phyloP scores from a whole-genome alignment of 2,888 invertebrate genomes.

The Cylloceria caligata region DNA sequence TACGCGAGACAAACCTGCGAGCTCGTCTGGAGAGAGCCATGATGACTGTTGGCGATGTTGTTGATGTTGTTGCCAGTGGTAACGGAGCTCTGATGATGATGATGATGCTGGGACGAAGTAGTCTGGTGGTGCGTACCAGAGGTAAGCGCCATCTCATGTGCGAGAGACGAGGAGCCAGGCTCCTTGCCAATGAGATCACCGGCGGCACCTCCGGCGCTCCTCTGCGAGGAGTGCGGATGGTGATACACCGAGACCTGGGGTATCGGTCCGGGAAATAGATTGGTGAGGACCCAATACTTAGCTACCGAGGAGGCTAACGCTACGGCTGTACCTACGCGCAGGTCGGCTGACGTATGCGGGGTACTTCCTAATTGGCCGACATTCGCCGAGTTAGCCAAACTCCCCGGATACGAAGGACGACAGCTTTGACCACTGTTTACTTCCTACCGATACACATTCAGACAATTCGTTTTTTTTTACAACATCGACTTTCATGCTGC shows the following conservation, averaged over 20 bases:
- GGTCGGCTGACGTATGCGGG: constrained; percentile 81
- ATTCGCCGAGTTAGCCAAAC: constrained; percentile 81
- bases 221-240: constrained; percentile 85
- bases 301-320: constrained; percentile 90
- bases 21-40: constrained; percentile 80
- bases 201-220: constrained; percentile 86
- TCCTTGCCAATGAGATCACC: constrained; percentile 79
- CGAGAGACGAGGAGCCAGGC: constrained; percentile 75
- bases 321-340: constrained; percentile 86
- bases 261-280: constrained; percentile 91
- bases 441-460: constrained; percentile 84
- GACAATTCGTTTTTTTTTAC: constrained; percentile 75
- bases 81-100: constrained; percentile 79
- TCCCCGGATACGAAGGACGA: constrained; percentile 82
- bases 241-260: constrained; percentile 91
- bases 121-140: constrained; percentile 80
- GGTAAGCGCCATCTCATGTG: constrained; percentile 82
- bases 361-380: constrained; percentile 82
- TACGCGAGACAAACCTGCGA: constrained; percentile 83
- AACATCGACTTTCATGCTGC: constrained; percentile 83
- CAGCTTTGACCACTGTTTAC: constrained; percentile 83
- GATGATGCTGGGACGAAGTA: constrained; percentile 75
- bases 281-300: constrained; percentile 94
- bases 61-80: constrained; percentile 75
- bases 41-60: constrained; percentile 78